Conservation (phyloP, 2,113 vertebrate genomes). For the Hucho hucho region DNA sequence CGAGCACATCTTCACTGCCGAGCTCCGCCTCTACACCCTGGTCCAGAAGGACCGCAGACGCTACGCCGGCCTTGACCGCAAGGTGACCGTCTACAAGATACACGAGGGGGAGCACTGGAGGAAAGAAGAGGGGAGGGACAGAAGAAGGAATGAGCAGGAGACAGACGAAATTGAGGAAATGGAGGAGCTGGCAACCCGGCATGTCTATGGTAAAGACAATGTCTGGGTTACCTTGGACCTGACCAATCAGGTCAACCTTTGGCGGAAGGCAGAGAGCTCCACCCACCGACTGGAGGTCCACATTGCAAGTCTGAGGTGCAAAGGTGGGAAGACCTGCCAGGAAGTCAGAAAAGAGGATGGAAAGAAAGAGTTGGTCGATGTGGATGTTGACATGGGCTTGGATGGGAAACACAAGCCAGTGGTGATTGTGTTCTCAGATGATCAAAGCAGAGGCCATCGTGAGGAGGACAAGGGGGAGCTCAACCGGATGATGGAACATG, state of each 20-base stretch:
- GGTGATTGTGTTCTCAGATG: conserved; percentile 90
- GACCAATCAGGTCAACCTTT: conserved; percentile 79
- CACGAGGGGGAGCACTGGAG: conserved; percentile 40
- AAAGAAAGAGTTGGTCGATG: conserved; percentile 47
- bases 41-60: conserved; percentile 74
- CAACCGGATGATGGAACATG: conserved; percentile 79
- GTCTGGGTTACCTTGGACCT: conserved; percentile 94
- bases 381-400: conserved; percentile 78
- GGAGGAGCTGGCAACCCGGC: conserved; percentile 80
- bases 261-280: conserved; percentile 76
- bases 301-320: conserved; percentile 70
- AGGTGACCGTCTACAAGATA: conserved; percentile 86
- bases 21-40: conserved; percentile 87
- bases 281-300: conserved; percentile 85
- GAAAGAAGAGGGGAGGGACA: conserved; percentile 54
- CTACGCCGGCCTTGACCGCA: conserved; percentile 63
- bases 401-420: conserved; percentile 83
- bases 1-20: conserved; percentile 83
- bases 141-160: conserved; percentile 45
- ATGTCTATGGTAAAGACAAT: conserved; percentile 79
- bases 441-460: conserved; percentile 78
- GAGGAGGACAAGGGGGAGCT: conserved; percentile 78
- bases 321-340: conserved; percentile 24
- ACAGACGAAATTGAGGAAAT: conserved; percentile 62
- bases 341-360: conserved; percentile 42